Base-by-base conservation (phyloP, 2,797 vertebrate species). In the Ctenopoma multispine region DNA sequence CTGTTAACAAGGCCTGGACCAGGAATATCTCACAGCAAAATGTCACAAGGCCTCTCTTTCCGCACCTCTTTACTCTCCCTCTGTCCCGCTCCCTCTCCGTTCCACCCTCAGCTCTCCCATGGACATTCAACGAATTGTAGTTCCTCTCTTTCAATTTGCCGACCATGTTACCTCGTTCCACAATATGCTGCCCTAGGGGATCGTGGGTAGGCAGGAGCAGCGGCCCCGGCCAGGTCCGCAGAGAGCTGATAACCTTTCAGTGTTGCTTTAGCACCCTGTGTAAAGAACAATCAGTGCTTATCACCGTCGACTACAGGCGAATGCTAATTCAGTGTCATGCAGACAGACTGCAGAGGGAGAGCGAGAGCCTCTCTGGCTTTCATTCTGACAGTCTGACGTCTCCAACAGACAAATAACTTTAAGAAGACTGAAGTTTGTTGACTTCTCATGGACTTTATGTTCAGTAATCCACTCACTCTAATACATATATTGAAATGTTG, bases 201-300 rank as follows among this genome's bases (percentile, higher is more conserved):
- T 66, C 10, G 4, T 72, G 68, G 84, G 77, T 18, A 82, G 82
- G 85, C 81, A 55, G 55, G 77, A 83, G 84, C 75, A 48, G 81
- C 56, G 17, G 87, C 78, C 83, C 63, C 14, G 66, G 81, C 82
- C 89, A 85, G 84, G 84, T 87, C 89, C 87, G 13, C 62, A 51
- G 89, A 92, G 90, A 83, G 82, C 84, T 18, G 85, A 90, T 93
- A 92, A 92, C 92, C 92, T 93, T 94, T 92, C 76, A 43, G 73
- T 79, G 80, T 86, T 85, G 75, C 87, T 90, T 87, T 87, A 83
- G 83, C 81, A 58, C 73, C 1, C 81, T 88, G 88, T 90, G 83
- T 85, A 89, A 92, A 90, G 90, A 91, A 92, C 89, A 93, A 93
- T 92, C 90, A 90, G 81, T 70, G 84, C 85, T 92, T 90, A 93